Conservation (phyloP, 2,888 invertebrate species). For the Trisateles emortualis region DNA sequence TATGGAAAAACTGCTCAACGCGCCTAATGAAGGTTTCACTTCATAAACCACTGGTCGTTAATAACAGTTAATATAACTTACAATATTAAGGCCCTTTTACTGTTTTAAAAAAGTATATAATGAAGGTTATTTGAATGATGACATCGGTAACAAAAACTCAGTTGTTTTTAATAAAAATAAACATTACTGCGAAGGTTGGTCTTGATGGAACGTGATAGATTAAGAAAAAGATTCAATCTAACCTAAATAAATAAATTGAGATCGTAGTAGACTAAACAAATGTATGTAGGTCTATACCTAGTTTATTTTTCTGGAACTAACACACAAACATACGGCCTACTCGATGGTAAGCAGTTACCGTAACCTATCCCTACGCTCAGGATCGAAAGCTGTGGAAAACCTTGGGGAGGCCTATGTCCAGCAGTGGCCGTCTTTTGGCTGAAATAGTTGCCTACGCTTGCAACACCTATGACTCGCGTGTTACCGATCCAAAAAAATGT, state of each 20-base stretch:
- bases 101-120: neutral
- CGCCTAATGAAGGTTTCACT: no score
- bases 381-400: no score
- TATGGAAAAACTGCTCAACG: no score
- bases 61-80: constrained; percentile 5
- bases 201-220: constrained; percentile 8
- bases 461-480: no score
- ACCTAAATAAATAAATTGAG: neutral
- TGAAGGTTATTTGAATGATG: constrained; percentile 1
- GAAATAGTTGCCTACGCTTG: no score
- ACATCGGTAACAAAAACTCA: neutral
- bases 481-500: no score
- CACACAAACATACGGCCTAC: no score
- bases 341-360: no score
- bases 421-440: no score
- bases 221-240: constrained; percentile 5
- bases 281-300: neutral
- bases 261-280: neutral
- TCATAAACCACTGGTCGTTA: neutral
- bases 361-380: no score
- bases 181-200: constrained; percentile 4
- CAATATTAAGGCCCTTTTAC: neutral
- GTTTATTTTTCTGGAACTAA: no score
- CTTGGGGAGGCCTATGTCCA: no score
- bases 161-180: neutral